Base-by-base conservation (phyloP, 2,797 vertebrate genomes). In the Phoeniculus purpureus region DNA sequence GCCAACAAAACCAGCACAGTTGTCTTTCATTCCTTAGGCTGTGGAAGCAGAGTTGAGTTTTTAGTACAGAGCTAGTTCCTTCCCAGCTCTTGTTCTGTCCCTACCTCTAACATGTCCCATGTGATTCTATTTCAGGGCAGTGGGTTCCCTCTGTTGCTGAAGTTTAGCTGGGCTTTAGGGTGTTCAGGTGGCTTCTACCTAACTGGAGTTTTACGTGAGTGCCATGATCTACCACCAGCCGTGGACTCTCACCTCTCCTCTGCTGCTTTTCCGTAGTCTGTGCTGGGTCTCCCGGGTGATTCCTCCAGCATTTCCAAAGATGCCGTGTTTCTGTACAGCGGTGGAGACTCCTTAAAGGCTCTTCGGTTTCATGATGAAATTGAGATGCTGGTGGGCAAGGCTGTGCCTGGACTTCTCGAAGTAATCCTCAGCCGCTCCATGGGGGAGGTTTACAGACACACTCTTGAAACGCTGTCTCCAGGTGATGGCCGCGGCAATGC, bases 281-380 rank as follows among this genome's bases (percentile, higher is more conserved):
- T 97, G 74, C 97, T 99, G 5, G 96, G 97, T 92, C 96, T 98
- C 23, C 83, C 96, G 15, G 96, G 87, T 92, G 97, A 98, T 54
- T 83, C 89, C 4, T 17, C 65, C 10, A 47, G 78, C 65, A 68
- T 99, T 64, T 87, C 97, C 9, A 96, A 97, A 62, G 97, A 98
- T 22, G 98, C 98, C 2, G 85, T 97, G 48, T 99, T 99, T 96
- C 94, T 99, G 73, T 96, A 97, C 70, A 98, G 98, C 37, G 99
- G 99, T 58, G 99, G 99, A 65, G 98, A 99, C 92, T 99, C 99
- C 81, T 95, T 99, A 54, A 99, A 98, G 95, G 98, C 98, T 1
- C 60, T 99, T 29, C 96, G 72, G 45, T 97, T 99, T 64, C 96
- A 94, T 40, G 98, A 97, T 78, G 98, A 98, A 96, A 95, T 99